A percentile compares a stretch with the other conserved stretches of the same genome.
Conservation (phyloP, 2,113 vertebrate species). For the Sinosuthora webbiana region DNA sequence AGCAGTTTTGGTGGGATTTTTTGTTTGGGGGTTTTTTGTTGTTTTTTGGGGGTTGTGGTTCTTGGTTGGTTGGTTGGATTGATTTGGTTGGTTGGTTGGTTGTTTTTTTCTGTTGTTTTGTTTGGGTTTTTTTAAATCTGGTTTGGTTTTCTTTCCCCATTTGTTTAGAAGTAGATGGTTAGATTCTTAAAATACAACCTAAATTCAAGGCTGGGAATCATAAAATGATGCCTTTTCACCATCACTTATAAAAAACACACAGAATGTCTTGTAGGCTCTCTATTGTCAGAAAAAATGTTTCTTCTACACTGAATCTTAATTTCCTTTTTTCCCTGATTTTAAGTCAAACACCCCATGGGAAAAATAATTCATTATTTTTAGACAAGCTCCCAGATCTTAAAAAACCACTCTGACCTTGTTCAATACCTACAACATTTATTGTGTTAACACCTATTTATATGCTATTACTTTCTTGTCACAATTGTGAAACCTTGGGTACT, state of each 20-base stretch:
- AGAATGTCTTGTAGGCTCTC: not conserved
- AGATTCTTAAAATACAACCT: not conserved
- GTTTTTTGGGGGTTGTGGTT: not conserved
- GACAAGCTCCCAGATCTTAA: not conserved
- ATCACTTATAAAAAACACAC: not conserved
- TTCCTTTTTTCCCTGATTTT: not conserved
- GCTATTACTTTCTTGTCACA: not conserved
- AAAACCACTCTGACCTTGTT: not conserved
- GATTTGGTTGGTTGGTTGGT: no score
- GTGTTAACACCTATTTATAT: not conserved
- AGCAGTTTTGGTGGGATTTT: not conserved
- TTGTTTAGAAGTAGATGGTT: not conserved
- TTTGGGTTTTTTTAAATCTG: not conserved
- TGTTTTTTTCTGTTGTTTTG: no score
- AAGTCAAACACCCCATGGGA: not conserved
- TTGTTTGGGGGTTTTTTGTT: not conserved
- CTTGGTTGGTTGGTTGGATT: not conserved
- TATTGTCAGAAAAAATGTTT: not conserved
- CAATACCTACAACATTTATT: not conserved
- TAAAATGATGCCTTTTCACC: not conserved
- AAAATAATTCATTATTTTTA: not conserved
- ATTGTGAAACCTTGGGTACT: not conserved
- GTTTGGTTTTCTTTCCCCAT: not conserved
- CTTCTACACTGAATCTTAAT: not conserved
- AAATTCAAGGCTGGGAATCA: not conserved